Evolutionary conservation across 2,113 vertebrate genomes (phyloP), one percentile per base, ranked within the genome.

Genomic region (Anser brachyrhynchus): DNA sequence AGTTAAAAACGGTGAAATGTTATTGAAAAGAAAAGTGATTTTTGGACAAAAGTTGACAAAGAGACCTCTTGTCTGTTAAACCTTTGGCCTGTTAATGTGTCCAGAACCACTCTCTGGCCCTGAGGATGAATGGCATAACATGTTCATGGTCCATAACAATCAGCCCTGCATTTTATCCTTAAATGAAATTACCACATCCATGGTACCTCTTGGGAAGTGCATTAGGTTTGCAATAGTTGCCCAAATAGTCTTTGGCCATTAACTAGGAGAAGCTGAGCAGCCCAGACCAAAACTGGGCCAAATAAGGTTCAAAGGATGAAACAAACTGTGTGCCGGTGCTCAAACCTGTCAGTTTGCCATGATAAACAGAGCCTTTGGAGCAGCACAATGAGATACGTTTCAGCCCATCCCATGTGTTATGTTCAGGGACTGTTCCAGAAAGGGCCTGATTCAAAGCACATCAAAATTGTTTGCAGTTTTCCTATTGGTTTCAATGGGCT

Each of bases 381-480:
- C 11, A 90, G 58, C 41, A 79, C 46, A 84, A 90, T 3, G 2
- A 87, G 72, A 58, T 57, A 71, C 2, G 18, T 81, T 81, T 90
- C 79, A 84, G 31, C 51, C 70, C 44, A 66, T 89, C 73, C 39
- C 35, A 66, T 19, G 13, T 35, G 19, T 41, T 91, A 37, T 31
- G 26, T 69, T 64, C 70, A 82, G 70, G 44, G 80, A 72, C 35
- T 78, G 54, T 75, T 93, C 70, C 73, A 94, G 83, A 92, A 94
- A 89, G 64, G 65, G 58, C 21, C 52, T 46, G 65, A 93, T 70
- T 93, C 73, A 93, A 96, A 94, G 72, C 13, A 87, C 37, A 64
- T 77, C 55, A 89, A 92, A 89, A 92, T 73, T 65, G 4, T 28
- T 92, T 94, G 35, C 73, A 90, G 65, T 94, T 96, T 96, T 93